Conservation (phyloP, 2,797 vertebrate genomes). For the Smutsia gigantea region DNA sequence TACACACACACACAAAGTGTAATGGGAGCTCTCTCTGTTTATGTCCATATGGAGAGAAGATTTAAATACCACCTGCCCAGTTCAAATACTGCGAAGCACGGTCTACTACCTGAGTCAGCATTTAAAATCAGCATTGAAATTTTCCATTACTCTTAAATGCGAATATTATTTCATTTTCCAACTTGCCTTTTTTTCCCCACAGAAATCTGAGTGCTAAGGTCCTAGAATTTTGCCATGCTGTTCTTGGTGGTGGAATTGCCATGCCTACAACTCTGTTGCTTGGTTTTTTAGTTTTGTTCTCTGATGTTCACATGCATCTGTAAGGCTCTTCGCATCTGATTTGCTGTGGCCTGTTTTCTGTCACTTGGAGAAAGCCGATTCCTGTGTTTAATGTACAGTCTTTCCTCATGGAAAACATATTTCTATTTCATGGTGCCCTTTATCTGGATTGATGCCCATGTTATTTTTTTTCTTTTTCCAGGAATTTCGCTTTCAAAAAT, state of each 20-base stretch:
- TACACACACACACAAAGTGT: not conserved
- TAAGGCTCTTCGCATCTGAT: not conserved
- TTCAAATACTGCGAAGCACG: conserved; percentile 4
- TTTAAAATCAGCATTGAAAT: not conserved
- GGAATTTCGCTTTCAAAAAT: conserved; percentile 65
- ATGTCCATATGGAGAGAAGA: not conserved
- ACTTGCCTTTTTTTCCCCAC: not conserved
- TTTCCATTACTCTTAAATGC: not conserved
- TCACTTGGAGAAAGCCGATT: conserved; percentile 13
- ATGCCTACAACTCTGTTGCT: not conserved
- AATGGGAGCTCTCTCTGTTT: not conserved
- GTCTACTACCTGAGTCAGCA: not conserved
- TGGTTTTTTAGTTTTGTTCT: not conserved
- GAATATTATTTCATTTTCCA: conserved; percentile 17
- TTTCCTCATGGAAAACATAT: conserved; percentile 54
- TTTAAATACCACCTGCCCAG: not conserved
- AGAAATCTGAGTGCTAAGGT: not conserved
- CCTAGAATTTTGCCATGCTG: not conserved
- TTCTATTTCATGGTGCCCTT: conserved; percentile 12
- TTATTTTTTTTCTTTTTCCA: not conserved
- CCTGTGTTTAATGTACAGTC: conserved; percentile 21
- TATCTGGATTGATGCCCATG: conserved; percentile 20
- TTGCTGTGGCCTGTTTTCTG: conserved; percentile 51
- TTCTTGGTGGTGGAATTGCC: not conserved
- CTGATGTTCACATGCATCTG: not conserved